A percentile compares a stretch with the other conserved stretches of the same genome.
Evolutionary conservation across 64 coral and sea anemone genomes (phyloP).

Genomic region (Pocillopora verrucosa): DNA sequence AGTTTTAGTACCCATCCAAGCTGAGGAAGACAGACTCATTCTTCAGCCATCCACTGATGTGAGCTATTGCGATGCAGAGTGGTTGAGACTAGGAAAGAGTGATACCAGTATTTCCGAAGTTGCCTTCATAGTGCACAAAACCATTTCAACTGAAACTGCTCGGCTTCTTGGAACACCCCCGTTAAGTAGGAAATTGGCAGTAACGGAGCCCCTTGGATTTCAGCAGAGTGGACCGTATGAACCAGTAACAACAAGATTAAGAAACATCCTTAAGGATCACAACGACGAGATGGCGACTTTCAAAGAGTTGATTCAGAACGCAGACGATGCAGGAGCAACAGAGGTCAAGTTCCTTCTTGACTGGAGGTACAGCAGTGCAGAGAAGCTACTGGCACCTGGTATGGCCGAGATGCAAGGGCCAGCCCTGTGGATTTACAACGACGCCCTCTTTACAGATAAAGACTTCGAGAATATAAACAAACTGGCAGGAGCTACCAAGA

Average conservation of each 20-base stretch:
- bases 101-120: slow-evolving; percentile 47
- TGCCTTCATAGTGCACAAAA: slow-evolving; percentile 65
- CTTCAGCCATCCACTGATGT: slow-evolving; percentile 68
- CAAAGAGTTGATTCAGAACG: slow-evolving; percentile 98
- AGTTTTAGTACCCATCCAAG: slow-evolving; percentile 82
- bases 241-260: slow-evolving; percentile 77
- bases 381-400: slow-evolving; percentile 70
- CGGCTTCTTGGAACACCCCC: slow-evolving; percentile 82
- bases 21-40: slow-evolving; percentile 40
- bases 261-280: slow-evolving; percentile 84
- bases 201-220: slow-evolving; percentile 87
- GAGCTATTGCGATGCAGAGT: slow-evolving; percentile 82
- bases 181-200: slow-evolving; percentile 68
- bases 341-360: slow-evolving; percentile 94
- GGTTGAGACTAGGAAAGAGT: slow-evolving; percentile 58
- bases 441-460: slow-evolving; percentile 83
- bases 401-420: slow-evolving; percentile 91
- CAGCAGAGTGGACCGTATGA: slow-evolving; percentile 82
- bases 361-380: slow-evolving; percentile 69
- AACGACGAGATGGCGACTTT: slow-evolving; percentile 76
- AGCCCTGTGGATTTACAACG: slow-evolving; percentile 89
- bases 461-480: slow-evolving; percentile 99
- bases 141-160: slow-evolving; percentile 74
- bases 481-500: slow-evolving; percentile 84
- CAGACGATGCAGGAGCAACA: slow-evolving; percentile 90